Conservation (phyloP, 2,888 invertebrate species). For the Troides helena region DNA sequence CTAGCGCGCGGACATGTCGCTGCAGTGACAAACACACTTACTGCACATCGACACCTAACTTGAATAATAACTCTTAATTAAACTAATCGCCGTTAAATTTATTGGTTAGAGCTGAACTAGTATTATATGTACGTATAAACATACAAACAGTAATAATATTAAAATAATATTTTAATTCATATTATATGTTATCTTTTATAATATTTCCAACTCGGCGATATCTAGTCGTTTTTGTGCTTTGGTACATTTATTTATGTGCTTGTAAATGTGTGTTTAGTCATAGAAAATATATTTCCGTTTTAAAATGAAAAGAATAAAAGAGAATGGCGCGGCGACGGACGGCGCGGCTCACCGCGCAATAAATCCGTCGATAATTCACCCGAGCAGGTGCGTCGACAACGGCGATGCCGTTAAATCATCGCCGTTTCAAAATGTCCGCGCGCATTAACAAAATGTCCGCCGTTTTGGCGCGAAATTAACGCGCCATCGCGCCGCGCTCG, state of each 20-base stretch:
- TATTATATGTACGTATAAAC: too few relatives aligned
- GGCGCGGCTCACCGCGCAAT: constrained; percentile 4
- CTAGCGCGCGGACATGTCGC: constrained; percentile 19
- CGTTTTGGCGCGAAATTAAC: constrained; percentile 27
- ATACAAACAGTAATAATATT: too few relatives aligned
- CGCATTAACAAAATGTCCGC: constrained; percentile 29
- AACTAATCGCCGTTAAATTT: constrained; percentile 5
- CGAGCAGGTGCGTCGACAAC: constrained; percentile 23
- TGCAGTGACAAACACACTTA: constrained; percentile 27
- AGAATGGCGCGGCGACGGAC: not conserved
- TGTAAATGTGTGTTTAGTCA: too few relatives aligned
- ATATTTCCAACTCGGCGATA: too few relatives aligned
- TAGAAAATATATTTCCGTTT: too few relatives aligned
- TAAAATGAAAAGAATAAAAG: too few relatives aligned
- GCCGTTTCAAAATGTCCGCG: constrained; percentile 28
- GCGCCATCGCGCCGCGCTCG: constrained; percentile 15
- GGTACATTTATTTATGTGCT: too few relatives aligned
- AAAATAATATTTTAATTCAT: too few relatives aligned
- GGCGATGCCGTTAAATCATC: constrained; percentile 26
- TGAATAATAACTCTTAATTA: constrained; percentile 17
- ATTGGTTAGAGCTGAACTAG: too few relatives aligned
- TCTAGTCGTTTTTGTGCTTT: too few relatives aligned
- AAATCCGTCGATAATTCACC: constrained; percentile 24
- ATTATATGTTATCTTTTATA: too few relatives aligned
- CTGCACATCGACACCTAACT: constrained; percentile 28